Evolutionary conservation across 2,113 vertebrate genomes (phyloP).

Genomic region (Anolis carolinensis): DNA sequence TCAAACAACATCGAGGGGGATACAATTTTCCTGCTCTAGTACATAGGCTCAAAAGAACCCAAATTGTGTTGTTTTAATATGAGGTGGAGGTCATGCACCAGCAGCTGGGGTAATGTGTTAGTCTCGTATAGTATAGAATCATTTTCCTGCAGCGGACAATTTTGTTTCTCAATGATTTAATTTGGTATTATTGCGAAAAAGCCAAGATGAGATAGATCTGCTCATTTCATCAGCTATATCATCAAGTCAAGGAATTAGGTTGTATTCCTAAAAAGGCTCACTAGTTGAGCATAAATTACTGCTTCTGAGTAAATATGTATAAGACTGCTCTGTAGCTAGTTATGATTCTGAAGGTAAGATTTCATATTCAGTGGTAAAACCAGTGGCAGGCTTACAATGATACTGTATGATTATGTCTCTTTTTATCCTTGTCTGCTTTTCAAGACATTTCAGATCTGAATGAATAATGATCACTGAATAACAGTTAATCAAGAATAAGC

Average conservation of each 20-base stretch:
- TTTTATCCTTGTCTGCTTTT: neutral
- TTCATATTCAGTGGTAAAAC: neutral
- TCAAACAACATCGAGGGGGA: no score
- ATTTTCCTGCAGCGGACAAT: no score
- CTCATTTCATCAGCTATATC: no score
- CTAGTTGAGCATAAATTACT: neutral
- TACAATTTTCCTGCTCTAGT: no score
- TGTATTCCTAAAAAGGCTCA: neutral
- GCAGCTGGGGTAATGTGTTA: neutral
- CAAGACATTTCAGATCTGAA: neutral
- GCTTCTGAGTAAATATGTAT: neutral
- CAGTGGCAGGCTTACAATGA: neutral
- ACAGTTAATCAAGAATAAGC: neutral
- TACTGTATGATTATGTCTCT: neutral
- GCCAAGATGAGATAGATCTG: no score
- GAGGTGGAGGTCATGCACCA: neutral
- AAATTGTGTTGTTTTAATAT: neutral
- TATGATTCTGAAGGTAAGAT: neutral
- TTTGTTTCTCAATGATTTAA: no score
- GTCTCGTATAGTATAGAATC: no score
- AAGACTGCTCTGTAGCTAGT: neutral
- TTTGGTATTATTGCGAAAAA: no score
- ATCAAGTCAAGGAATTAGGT: neutral
- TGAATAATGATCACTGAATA: neutral
- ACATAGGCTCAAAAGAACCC: neutral